phyloP scores from a whole-genome alignment of 2,113 vertebrate species.

The Chloropsis cyanopogon region DNA sequence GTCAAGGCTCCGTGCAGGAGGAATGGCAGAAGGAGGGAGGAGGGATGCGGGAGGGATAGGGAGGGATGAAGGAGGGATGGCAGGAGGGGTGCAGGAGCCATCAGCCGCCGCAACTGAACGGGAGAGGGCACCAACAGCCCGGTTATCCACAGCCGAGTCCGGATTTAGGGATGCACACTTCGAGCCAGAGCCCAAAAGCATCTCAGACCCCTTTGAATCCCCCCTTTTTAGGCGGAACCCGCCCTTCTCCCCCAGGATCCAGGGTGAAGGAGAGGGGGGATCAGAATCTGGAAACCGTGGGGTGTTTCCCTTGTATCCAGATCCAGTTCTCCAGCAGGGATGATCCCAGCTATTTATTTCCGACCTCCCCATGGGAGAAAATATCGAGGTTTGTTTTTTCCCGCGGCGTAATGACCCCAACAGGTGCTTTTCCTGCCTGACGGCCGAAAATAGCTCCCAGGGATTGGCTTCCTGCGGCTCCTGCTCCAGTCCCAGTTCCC shows the following conservation, averaged over 20 bases:
- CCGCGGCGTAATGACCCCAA: background rate
- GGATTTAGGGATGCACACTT: background rate
- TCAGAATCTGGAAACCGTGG: background rate
- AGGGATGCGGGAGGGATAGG: background rate
- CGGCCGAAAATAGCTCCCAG: background rate
- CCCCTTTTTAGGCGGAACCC: fast-evolving
- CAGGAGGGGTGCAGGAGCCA: background rate
- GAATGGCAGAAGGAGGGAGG: background rate
- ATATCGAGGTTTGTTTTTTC: conserved; percentile 20
- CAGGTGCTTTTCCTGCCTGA: conserved; percentile 44
- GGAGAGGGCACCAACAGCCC: conserved; percentile 38
- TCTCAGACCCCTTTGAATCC: background rate
- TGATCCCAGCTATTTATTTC: background rate
- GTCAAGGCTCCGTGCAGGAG: background rate
- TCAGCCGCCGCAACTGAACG: background rate
- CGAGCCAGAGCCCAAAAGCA: background rate
- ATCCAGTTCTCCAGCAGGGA: background rate
- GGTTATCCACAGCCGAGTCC: background rate
- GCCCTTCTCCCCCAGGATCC: background rate
- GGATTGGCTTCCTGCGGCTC: conserved; percentile 19
- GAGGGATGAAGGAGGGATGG: background rate
- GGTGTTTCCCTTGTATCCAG: no score
- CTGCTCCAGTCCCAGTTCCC: background rate
- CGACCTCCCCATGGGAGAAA: background rate
- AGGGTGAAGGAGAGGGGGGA: fast-evolving